Percentiles rank a stretch among this genome's conserved stretches.
Evolutionary conservation across 2,888 invertebrate genomes (phyloP).

Genomic region (Sipunculus nudus): DNA sequence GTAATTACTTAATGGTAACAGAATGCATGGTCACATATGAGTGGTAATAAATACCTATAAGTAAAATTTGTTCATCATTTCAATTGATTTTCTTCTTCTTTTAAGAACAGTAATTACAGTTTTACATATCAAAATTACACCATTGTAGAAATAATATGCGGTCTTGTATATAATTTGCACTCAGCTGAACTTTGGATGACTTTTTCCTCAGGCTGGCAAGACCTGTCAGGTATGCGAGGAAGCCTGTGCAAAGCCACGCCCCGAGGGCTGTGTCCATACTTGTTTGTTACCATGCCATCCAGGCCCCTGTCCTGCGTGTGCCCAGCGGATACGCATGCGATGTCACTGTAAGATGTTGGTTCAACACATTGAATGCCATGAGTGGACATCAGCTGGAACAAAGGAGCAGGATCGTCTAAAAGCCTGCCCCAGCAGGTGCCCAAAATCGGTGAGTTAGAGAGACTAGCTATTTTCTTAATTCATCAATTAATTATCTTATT

Average conservation of each 20-base stretch:
- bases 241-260: conserved; percentile 68
- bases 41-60: too few relatives aligned
- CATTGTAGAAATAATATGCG: too few relatives aligned
- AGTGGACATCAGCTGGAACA: conserved; percentile 71
- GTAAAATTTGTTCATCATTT: too few relatives aligned
- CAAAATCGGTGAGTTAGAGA: conserved; percentile 78
- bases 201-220: conserved; percentile 57
- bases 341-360: conserved; percentile 87
- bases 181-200: too few relatives aligned
- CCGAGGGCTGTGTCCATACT: conserved; percentile 76
- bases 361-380: conserved; percentile 78
- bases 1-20: too few relatives aligned
- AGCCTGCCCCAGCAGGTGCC: conserved; percentile 86
- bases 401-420: conserved; percentile 67
- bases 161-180: too few relatives aligned
- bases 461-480: too few relatives aligned
- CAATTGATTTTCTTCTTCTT: too few relatives aligned
- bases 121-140: too few relatives aligned
- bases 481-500: not conserved
- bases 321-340: conserved; percentile 66
- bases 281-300: conserved; percentile 74
- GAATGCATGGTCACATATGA: too few relatives aligned
- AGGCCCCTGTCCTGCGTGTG: conserved; percentile 79
- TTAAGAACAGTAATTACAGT: too few relatives aligned
- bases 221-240: conserved; percentile 64